Evolutionary conservation across 2,797 vertebrate species (phyloP).

Genomic region (Myotis myotis): DNA sequence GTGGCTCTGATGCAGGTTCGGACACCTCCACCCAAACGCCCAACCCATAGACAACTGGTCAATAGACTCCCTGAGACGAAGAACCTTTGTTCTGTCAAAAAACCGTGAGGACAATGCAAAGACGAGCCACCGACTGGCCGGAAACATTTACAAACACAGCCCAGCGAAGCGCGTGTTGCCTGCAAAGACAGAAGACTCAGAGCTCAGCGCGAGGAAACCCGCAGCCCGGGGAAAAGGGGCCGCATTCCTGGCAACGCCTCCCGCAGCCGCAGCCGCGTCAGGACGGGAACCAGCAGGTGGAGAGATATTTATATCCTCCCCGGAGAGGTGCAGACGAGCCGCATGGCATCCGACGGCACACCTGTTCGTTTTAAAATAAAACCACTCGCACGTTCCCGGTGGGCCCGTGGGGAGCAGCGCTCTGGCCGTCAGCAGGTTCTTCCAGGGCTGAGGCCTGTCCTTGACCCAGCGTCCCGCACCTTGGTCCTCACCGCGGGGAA

Average conservation of each 20-base stretch:
- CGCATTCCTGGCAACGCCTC: too few relatives aligned
- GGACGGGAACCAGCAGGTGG: too few relatives aligned
- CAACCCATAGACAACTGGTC: not conserved
- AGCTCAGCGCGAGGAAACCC: not conserved
- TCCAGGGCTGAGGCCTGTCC: not conserved
- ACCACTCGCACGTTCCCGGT: accelerated
- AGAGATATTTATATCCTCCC: not conserved
- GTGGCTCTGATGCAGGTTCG: not conserved
- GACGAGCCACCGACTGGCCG: not conserved
- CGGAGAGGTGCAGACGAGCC: not conserved
- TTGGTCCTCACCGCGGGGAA: accelerated
- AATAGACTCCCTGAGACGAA: not conserved
- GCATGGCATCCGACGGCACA: not conserved
- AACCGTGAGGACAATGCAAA: not conserved
- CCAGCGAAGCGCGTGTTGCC: accelerated
- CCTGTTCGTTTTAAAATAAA: not conserved
- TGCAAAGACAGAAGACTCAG: not conserved
- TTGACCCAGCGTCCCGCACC: not conserved
- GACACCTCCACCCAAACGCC: not conserved
- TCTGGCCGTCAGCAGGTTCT: not conserved
- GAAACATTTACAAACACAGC: not conserved
- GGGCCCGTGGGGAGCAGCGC: not conserved
- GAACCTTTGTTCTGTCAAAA: not conserved
- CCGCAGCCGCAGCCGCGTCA: too few relatives aligned
- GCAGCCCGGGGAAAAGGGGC: accelerated